Evolutionary conservation across 2,113 vertebrate genomes (phyloP).

Genomic region (Nymphicus hollandicus): DNA sequence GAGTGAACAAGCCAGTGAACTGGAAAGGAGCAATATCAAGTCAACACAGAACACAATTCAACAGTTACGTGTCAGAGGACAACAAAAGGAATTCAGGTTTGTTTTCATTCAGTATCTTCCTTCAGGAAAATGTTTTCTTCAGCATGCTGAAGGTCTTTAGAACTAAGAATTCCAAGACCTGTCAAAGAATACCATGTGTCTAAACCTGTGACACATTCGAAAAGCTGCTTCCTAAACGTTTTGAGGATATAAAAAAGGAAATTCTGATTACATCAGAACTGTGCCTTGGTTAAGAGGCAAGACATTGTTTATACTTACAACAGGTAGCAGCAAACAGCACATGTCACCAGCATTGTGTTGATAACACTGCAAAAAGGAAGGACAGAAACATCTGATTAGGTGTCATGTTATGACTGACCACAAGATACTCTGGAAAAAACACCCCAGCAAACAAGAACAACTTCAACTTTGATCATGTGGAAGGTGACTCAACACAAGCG

Average conservation of each 20-base stretch:
- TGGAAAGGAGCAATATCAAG: neutral
- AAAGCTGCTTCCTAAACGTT: neutral
- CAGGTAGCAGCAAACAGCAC: conserved; percentile 95
- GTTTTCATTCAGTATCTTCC: neutral
- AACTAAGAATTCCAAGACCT: neutral
- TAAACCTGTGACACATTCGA: neutral
- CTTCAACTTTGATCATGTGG: neutral
- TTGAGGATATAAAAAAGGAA: neutral
- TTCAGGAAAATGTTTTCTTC: neutral
- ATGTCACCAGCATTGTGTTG: conserved; percentile 94
- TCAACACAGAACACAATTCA: neutral
- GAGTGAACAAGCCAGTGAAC: neutral
- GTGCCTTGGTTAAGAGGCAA: neutral
- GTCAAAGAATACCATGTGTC: neutral
- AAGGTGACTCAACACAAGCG: conserved; percentile 31
- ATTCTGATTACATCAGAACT: neutral
- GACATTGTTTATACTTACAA: conserved; percentile 88
- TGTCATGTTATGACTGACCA: conserved; percentile 19
- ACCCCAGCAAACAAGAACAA: neutral
- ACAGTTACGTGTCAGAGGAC: neutral
- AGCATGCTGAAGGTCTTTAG: neutral
- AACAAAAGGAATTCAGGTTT: neutral
- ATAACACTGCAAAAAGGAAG: conserved; percentile 82
- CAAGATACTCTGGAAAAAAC: neutral
- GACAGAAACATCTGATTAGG: neutral